Evolutionary conservation across 2,888 invertebrate species (phyloP), one percentile per base, ranked within the genome.

Genomic region (Thera britannica): DNA sequence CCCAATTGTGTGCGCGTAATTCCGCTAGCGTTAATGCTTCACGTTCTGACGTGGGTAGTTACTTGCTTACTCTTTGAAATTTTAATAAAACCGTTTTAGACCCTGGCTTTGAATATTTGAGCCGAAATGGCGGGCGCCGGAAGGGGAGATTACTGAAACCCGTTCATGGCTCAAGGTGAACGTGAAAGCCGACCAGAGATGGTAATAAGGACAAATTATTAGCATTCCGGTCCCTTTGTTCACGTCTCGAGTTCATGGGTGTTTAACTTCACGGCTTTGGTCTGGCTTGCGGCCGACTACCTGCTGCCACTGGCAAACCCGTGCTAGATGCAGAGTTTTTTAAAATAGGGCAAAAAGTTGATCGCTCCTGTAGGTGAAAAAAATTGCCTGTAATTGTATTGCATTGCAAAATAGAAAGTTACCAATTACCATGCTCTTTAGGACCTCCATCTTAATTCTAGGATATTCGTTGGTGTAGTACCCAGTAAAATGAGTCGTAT

Each of bases 141-240:
- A 80, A 81, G 82, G 83, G 84, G 79, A 84, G 83, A 85, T 87
- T 85, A 82, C 80, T 83, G 85, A 82, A 88, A 90, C 90, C 83
- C 85, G 89, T 87, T 87, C 86, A 82, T 77, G 79, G 80, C 82
- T 80, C 91, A 91, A 93, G 90, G 91, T 89, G 86, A 91, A 88
- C 90, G 75, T 77, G 83, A 80, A 79, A 75, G 83, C 79, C 80
- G 75, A 81, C 83, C 83, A 80, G 82, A 84, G 87, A 87, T 87
- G 84, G 84, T 87, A 87, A 85, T 87, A 89, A 83, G 84, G 80
- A 89, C 88, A 85, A 87, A 90, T 89, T 88, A 89, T 90, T 89
- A 87, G 88, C 88, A 89, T 90, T 83, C 88, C 87, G 80, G 75
- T 8, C 84, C 88, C 87, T 91, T 90, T 90, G 90, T 90, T 88